Evolutionary conservation across 2,113 vertebrate species (phyloP), one percentile per base, ranked within the genome.

Genomic region (Spizaetus ornatus): DNA sequence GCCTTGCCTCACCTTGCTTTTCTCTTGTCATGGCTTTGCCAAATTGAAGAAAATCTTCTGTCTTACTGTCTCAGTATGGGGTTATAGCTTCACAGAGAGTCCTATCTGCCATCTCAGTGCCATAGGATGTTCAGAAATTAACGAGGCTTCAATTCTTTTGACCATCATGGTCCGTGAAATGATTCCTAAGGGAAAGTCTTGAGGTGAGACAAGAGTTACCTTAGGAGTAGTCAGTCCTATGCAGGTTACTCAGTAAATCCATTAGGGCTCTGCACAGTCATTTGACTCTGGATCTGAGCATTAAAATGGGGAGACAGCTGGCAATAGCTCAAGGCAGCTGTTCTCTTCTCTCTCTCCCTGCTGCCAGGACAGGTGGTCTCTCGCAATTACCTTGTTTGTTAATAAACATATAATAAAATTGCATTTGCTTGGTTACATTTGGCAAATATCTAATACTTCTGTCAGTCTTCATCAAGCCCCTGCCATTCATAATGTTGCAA

Each of bases 341-440:
- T 70, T 92, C 31, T 67, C 40, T 93, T 91, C 31, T 16, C 14
- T 79, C 23, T 91, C 19, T 95, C 25, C n/a, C 53, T 87, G 66
- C 65, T 96, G 70, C 65, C 73, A 85, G 53, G 48, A 86, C 87
- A 95, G 84, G 83, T 89, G 91, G 84, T 73, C 31, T 79, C 25
- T 66, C 38, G 6, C 86, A 95, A 93, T 89, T 67, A 72, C 48
- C 48, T 84, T 67, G 9, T 36, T 94, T 89, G 52, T 72, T 91
- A 90, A 94, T 89, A 96, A 95, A 89, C 31, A 58, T 84, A 56
- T 36, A 82, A 93, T 82, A 85, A 86, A 91, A 91, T 58, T 89
- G 11, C 25, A 82, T 74, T 31, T 0, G 0, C 38, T 87, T 94
- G 26, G 58, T 89, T 93, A 66, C 29, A 73, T 89, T 89, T 97